Conservation (phyloP, 2,797 vertebrate genomes). For the Cyclura pinguis region DNA sequence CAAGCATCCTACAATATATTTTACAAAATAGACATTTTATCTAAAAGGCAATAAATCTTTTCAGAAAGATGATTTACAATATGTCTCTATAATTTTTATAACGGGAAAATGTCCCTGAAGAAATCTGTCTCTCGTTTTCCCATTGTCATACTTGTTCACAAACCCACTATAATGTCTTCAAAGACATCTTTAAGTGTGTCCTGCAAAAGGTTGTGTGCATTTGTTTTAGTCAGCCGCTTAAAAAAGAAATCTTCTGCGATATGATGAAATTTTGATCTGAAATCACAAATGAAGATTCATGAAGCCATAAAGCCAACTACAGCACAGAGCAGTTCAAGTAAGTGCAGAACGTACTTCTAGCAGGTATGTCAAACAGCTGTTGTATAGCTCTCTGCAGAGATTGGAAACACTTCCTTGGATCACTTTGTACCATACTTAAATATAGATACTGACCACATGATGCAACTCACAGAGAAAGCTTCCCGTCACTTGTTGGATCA, state of each 20-base stretch:
- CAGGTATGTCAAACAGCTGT: slow-evolving; percentile 5
- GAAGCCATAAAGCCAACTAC: not conserved
- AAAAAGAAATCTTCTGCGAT: not conserved
- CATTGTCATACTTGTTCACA: not conserved
- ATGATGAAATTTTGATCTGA: not conserved
- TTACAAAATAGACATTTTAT: not conserved
- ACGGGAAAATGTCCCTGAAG: not conserved
- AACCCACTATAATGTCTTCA: not conserved
- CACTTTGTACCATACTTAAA: not conserved
- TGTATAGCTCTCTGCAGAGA: not conserved
- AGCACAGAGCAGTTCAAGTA: not conserved
- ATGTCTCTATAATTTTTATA: not conserved
- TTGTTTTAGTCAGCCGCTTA: not conserved
- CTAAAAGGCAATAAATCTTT: too few relatives aligned
- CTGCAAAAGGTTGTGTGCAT: not conserved
- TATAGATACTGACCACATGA: not conserved
- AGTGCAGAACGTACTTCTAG: not conserved
- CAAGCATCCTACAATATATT: not conserved
- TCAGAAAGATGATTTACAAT: not conserved
- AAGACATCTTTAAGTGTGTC: not conserved
- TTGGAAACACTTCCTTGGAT: not conserved
- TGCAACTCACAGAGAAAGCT: not conserved
- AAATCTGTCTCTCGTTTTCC: not conserved
- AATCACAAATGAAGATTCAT: not conserved
- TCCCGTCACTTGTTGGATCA: not conserved